Evolutionary conservation across 2,113 vertebrate genomes (phyloP).

Genomic region (Pipa parva): DNA sequence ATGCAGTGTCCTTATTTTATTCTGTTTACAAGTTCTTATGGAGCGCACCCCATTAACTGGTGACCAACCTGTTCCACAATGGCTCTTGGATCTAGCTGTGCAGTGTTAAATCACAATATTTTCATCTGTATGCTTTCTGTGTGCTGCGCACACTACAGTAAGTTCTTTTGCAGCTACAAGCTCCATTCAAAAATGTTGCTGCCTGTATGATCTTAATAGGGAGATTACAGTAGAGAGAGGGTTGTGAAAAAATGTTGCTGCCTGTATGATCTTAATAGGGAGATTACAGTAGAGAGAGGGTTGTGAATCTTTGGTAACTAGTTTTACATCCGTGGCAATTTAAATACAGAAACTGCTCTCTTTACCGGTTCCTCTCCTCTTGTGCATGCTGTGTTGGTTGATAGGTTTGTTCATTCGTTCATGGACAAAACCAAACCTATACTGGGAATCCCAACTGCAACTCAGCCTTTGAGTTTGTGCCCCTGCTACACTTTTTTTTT

Average conservation of each 20-base stretch:
- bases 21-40: conserved; percentile 29
- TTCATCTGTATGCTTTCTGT: conserved; percentile 23
- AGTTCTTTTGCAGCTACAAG: conserved; percentile 27
- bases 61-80: neutral
- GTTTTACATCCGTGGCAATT: no score
- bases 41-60: neutral
- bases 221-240: no score
- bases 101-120: conserved; percentile 6
- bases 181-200: no score
- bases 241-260: no score
- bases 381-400: conserved; percentile 8
- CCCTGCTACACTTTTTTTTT: conserved; percentile 15
- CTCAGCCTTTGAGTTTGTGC: conserved; percentile 41
- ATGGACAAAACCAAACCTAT: neutral
- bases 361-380: no score
- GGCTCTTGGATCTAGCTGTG: neutral
- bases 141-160: neutral
- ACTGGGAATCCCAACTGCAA: conserved; percentile 10
- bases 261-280: no score
- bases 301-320: no score
- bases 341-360: no score
- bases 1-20: conserved; percentile 32
- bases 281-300: no score
- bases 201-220: no score
- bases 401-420: neutral